A percentile compares a stretch with the other conserved stretches of the same genome.
phyloP scores from a whole-genome alignment of 1,140 invertebrate species.

The Calliopsis andreniformis region DNA sequence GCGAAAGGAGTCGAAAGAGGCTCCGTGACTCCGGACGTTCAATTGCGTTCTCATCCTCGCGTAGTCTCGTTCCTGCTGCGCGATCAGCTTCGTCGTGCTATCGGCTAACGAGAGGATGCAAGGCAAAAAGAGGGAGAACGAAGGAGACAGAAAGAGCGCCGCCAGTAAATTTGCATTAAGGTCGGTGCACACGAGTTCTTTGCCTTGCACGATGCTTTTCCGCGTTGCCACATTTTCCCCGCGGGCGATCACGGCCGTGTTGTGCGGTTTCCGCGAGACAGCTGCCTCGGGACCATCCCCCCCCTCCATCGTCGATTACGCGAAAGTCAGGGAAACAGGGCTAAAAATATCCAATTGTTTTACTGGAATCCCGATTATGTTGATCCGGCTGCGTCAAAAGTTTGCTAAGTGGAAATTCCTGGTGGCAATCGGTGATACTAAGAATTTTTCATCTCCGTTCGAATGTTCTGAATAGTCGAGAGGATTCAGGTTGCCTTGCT shows the following conservation, averaged over 20 bases:
- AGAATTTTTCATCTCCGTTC: constrained; percentile 29
- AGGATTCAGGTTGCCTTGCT: constrained; percentile 2
- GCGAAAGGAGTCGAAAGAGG: constrained; percentile 38
- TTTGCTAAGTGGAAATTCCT: constrained; percentile 18
- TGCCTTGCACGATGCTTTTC: constrained; percentile 56
- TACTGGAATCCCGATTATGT: constrained; percentile 15
- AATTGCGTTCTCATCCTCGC: constrained; percentile 56
- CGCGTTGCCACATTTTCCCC: constrained; percentile 66
- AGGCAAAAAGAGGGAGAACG: not conserved
- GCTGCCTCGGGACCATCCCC: constrained; percentile 43
- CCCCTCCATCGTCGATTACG: constrained; percentile 33
- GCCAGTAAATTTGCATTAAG: constrained; percentile 68
- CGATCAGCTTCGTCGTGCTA: constrained; percentile 57
- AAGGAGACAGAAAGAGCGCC: constrained; percentile 21
- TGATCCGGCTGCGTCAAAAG: constrained; percentile 10
- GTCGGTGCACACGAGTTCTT: constrained; percentile 53
- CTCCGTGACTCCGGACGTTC: constrained; percentile 53
- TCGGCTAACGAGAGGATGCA: constrained; percentile 45
- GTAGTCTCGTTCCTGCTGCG: constrained; percentile 32
- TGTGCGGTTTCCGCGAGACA: constrained; percentile 57
- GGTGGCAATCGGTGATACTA: constrained; percentile 10
- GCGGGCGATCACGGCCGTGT: constrained; percentile 65
- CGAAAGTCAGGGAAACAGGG: constrained; percentile 35
- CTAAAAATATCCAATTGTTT: constrained; percentile 33
- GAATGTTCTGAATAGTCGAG: not conserved